Evolutionary conservation across 2,797 vertebrate genomes (phyloP), one percentile per base, ranked within the genome.

Genomic region (Peromyscus eremicus): DNA sequence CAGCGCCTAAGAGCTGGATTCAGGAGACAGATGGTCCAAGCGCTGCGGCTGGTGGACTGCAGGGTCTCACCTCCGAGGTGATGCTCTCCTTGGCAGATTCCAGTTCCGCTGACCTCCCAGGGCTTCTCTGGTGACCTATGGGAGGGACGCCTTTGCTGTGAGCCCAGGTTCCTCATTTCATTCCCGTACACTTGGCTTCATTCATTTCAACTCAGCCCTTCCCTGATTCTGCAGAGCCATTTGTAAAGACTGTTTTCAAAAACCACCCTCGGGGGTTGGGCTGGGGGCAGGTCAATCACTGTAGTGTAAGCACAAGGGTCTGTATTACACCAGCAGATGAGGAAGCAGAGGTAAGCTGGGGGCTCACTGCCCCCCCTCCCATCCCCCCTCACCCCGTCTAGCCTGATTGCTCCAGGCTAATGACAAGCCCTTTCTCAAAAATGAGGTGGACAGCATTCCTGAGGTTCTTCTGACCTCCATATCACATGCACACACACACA

Each of bases 191-290:
- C 12, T 76, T 25, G 9, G 37, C 71, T 77, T 77, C 76, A 27
- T 11, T 90, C 57, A 37, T 46, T 66, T 77, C 86, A 52, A 52
- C 91, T 62, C 46, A 52, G 46, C 34, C 77, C 43, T 93, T 73
- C 52, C 49, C 91, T 76, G 40, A 81, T n/a, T 32, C 62, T 87
- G 40, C 52, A 57, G 76, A 91, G 34, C 32, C 86, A 49, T 70
- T 86, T 52, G 43, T 75, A 68, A 94, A 70, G 49, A 57, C 25
- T 75, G n/a, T 57, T 97, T 94, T 76, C 62, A 93, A 81, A 60
- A 25, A 11, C 27, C 27, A 34, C 2, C 19, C 64, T 25, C 2
- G 3, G 21, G 40, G 19, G 66, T 7, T 52, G 46, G 46, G 21
- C 27, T 13, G 4, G 19, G 11, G 43, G 82, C 2, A 11, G 3